These are phyloP conservation scores for Poecilobothrus nobilitatus DNA, from an alignment of 2,888 invertebrate species.

Conservation along the genomic window DNA sequence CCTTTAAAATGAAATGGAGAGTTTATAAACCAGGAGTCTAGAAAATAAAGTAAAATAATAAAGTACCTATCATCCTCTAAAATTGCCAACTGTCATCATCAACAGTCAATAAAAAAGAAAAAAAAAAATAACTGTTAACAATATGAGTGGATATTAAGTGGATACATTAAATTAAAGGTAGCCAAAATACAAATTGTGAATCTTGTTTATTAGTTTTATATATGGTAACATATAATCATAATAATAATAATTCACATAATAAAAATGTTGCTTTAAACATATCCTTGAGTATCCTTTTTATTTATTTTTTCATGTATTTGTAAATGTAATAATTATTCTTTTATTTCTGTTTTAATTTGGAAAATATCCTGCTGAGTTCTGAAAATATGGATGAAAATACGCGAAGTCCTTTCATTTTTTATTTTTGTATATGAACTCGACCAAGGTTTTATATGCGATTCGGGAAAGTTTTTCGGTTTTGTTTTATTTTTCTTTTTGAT, in stretches of 20 bases:
- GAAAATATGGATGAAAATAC: neutral
- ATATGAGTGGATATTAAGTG: neutral
- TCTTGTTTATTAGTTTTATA: no score
- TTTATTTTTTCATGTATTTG: neutral
- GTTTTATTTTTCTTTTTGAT: neutral
- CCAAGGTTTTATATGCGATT: no score
- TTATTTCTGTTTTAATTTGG: neutral
- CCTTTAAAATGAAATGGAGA: no score
- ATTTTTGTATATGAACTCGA: neutral
- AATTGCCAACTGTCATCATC: neutral
- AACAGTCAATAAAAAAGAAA: neutral
- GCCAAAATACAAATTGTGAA: neutral
- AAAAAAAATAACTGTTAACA: neutral
- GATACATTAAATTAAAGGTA: neutral
- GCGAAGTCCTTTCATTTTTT: neutral
- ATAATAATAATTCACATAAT: neutral
- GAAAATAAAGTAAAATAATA: no score
- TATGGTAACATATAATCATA: neutral
- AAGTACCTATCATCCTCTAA: no score
- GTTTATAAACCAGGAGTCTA: no score
- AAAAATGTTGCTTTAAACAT: neutral
- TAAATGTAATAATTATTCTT: no score
- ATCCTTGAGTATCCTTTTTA: neutral
- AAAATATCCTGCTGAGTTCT: neutral
- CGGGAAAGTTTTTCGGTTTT: no score